Percentiles rank a stretch among this genome's conserved stretches.
phyloP scores from a whole-genome alignment of 1,140 invertebrate species.

The Musca vetustissima region DNA sequence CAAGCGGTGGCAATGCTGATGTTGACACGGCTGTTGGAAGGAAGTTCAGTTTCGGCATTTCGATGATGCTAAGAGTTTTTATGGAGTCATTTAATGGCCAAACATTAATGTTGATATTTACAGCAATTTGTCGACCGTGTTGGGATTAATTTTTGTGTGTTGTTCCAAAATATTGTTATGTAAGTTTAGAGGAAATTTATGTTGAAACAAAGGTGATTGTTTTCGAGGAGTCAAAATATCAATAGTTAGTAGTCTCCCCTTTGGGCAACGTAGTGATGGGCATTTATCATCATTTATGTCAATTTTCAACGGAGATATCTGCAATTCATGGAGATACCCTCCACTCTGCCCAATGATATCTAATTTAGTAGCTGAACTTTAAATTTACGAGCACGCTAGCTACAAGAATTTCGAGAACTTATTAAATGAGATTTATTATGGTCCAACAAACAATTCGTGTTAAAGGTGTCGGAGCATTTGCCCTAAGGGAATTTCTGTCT shows the following conservation, averaged over 20 bases:
- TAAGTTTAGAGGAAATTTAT: too few species aligned
- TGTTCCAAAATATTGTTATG: too few species aligned
- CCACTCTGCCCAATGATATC: neutral
- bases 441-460: too few species aligned
- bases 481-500: too few species aligned
- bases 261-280: too few species aligned
- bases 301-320: neutral
- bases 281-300: constrained; percentile 13
- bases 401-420: constrained; percentile 9
- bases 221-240: too few species aligned
- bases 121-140: constrained; percentile 21
- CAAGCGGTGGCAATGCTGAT: neutral
- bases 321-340: too few species aligned
- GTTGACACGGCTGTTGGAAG: neutral
- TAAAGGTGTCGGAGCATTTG: too few species aligned
- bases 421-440: constrained; percentile 16
- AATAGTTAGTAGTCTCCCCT: too few species aligned
- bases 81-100: constrained; percentile 20
- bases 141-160: constrained; percentile 8
- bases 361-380: constrained; percentile 12
- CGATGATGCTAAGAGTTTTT: constrained; percentile 7
- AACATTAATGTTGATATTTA: constrained; percentile 19
- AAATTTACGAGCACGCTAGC: constrained; percentile 2
- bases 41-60: neutral
- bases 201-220: too few species aligned